Percentiles rank a stretch among this genome's conserved stretches.
Evolutionary conservation across 1,140 invertebrate species (phyloP).

Genomic region (Procambarus virginalis): DNA sequence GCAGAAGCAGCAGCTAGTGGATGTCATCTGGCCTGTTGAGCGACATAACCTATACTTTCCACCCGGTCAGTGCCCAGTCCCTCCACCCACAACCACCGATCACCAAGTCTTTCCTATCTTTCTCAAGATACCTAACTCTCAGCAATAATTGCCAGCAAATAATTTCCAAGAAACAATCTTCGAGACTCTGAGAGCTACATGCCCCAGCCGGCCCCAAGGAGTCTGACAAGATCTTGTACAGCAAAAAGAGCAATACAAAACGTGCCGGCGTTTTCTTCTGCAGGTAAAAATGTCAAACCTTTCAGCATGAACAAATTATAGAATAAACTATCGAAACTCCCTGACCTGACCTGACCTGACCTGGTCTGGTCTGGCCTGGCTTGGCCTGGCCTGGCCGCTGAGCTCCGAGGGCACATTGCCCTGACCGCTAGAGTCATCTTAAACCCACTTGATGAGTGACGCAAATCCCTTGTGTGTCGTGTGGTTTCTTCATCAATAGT

Average conservation of each 20-base stretch:
- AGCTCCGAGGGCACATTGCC: background rate
- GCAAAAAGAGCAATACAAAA: constrained; percentile 17
- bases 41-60: background rate
- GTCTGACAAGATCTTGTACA: background rate
- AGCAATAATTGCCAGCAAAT: constrained; percentile 56
- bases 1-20: constrained; percentile 17
- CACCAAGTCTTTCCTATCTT: background rate
- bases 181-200: background rate
- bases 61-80: constrained; percentile 6
- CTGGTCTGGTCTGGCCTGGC: background rate
- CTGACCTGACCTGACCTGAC: background rate
- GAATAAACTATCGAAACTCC: background rate
- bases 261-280: background rate
- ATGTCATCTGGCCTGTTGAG: constrained; percentile 12
- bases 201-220: background rate
- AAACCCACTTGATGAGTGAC: background rate
- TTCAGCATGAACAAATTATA: constrained; percentile 20
- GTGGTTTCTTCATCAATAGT: background rate
- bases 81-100: background rate
- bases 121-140: constrained; percentile 17
- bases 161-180: background rate
- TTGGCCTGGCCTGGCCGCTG: background rate
- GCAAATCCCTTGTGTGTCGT: background rate
- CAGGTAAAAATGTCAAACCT: constrained; percentile 4
- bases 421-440: background rate